A percentile compares a stretch with the other conserved stretches of the same genome.
These are phyloP conservation scores for Palaemon carinicauda DNA, from an alignment of 1,140 invertebrate species.

Conservation along the genomic window DNA sequence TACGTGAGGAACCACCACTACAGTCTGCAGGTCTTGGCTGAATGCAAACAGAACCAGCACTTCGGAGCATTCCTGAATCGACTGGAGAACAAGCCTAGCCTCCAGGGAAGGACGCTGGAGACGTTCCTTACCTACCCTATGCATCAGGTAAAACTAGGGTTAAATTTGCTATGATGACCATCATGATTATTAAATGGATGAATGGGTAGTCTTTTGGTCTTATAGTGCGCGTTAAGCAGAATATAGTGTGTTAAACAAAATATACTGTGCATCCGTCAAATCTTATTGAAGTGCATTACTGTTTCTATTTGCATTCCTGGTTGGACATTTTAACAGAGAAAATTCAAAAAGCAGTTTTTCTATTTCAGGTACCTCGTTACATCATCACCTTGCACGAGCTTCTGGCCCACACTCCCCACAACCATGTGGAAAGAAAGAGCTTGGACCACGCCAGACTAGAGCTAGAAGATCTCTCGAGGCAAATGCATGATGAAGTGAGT, in stretches of 20 bases:
- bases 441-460: constrained; percentile 88
- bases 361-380: constrained; percentile 83
- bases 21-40: constrained; percentile 89
- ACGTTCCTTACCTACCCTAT: constrained; percentile 94
- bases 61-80: constrained; percentile 84
- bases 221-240: no score
- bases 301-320: no score
- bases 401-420: constrained; percentile 90
- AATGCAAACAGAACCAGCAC: constrained; percentile 86
- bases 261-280: no score
- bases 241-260: no score
- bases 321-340: no score
- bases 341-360: no score
- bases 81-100: constrained; percentile 85
- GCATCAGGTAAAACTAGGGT: constrained; percentile 78
- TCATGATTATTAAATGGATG: neutral
- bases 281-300: no score
- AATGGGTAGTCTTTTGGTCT: neutral
- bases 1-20: constrained; percentile 94
- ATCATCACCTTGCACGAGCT: constrained; percentile 92
- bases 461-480: constrained; percentile 78
- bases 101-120: constrained; percentile 85
- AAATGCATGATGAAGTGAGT: constrained; percentile 83
- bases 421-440: constrained; percentile 92
- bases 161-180: neutral